Evolutionary conservation across 2,888 invertebrate species (phyloP).

Genomic region (Anaspis maculata): DNA sequence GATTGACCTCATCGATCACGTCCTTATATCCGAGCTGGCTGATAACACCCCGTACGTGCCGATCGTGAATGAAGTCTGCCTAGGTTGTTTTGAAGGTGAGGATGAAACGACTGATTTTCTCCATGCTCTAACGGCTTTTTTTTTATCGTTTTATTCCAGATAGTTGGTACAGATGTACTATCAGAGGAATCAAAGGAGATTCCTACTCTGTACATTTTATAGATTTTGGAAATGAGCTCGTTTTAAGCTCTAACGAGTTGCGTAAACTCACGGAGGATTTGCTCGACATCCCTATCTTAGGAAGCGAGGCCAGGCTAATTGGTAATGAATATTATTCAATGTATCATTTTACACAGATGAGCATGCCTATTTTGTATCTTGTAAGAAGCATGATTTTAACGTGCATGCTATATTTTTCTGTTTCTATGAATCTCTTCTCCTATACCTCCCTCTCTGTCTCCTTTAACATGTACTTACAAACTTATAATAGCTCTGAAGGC

Average conservation of each 20-base stretch:
- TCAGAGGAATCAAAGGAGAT: conserved; percentile 1
- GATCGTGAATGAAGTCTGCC: not conserved
- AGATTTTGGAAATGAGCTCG: conserved; percentile 6
- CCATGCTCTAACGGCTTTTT: not conserved
- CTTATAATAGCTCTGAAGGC: no score
- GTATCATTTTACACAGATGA: no score
- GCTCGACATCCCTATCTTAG: conserved; percentile 3
- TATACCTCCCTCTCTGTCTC: no score
- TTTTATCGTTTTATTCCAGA: conserved; percentile 3
- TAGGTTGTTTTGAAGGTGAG: not conserved
- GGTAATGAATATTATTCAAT: no score
- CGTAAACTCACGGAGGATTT: conserved; percentile 2
- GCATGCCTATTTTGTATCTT: no score
- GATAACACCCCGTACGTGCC: not conserved
- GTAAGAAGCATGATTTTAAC: no score
- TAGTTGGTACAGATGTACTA: conserved; percentile 7
- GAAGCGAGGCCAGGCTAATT: conserved; percentile 3
- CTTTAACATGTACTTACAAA: no score
- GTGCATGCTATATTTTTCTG: no score
- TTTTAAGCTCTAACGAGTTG: conserved; percentile 1
- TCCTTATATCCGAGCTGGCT: conserved; percentile 1
- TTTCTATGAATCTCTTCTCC: no score
- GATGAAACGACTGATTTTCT: not conserved
- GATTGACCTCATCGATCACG: not conserved
- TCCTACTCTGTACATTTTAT: conserved; percentile 4